These are phyloP conservation scores for Eretmochelys imbricata DNA, from an alignment of 2,113 vertebrate species.

Conservation along the genomic window DNA sequence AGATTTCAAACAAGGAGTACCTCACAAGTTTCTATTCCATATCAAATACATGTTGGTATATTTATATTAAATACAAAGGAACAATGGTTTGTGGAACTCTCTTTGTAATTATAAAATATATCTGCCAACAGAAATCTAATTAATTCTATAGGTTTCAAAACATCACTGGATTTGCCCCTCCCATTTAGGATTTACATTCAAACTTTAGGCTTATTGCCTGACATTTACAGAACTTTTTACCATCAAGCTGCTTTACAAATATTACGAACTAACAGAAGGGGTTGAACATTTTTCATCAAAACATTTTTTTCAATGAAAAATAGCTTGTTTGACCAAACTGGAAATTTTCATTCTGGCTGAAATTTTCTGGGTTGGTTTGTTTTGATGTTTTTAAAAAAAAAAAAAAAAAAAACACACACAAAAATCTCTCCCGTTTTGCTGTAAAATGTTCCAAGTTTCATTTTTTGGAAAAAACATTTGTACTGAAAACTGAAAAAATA, in stretches of 20 bases:
- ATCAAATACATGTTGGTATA: not conserved
- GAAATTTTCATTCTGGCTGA: not conserved
- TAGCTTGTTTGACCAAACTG: fast-evolving
- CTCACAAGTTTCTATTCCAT: not conserved
- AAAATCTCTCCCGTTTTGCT: not conserved
- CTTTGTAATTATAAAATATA: not conserved
- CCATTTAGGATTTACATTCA: not conserved
- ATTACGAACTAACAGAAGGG: not conserved
- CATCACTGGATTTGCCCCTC: not conserved
- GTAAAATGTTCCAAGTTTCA: not conserved
- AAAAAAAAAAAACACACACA: not conserved
- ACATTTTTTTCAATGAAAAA: not conserved
- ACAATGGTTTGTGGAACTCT: not conserved
- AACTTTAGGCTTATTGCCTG: not conserved
- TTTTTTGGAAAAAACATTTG: not conserved
- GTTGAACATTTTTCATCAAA: not conserved
- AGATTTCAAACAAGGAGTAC: not conserved
- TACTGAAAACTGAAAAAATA: not conserved
- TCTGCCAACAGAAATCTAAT: fast-evolving
- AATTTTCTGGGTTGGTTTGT: not conserved
- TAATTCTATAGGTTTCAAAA: not conserved
- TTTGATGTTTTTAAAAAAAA: not conserved
- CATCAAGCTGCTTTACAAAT: not conserved
- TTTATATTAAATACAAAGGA: not conserved
- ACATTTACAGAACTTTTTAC: not conserved